Evolutionary conservation across 2,797 vertebrate genomes (phyloP).

Genomic region (Peromyscus eremicus): DNA sequence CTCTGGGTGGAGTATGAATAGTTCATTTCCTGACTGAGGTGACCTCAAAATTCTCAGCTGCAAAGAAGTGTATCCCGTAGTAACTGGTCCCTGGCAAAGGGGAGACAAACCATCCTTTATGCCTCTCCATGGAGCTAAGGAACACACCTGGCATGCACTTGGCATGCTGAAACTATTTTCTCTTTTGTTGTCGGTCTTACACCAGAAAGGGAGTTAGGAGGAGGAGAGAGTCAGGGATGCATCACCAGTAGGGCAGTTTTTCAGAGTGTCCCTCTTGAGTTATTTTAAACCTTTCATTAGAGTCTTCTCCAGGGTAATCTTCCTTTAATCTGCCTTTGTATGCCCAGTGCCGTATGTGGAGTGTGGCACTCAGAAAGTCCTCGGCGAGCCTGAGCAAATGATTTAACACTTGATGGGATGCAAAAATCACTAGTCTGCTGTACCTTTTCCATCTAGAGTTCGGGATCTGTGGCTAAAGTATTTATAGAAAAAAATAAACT

Average conservation of each 20-base stretch:
- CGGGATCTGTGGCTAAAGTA: background rate
- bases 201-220: background rate
- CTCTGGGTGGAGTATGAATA: background rate
- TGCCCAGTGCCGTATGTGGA: background rate
- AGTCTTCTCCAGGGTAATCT: background rate
- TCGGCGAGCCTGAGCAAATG: background rate
- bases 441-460: background rate
- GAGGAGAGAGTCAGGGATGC: background rate
- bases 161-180: background rate
- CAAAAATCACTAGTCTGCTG: background rate
- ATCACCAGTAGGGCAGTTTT: background rate
- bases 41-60: background rate
- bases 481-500: constrained; percentile 1
- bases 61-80: background rate
- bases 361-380: background rate
- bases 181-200: background rate
- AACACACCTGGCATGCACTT: background rate
- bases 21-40: background rate
- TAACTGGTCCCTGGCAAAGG: background rate
- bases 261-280: background rate
- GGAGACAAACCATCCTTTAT: background rate
- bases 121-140: background rate
- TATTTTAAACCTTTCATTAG: constrained; percentile 22
- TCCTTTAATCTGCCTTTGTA: background rate
- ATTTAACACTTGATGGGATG: background rate